These are phyloP conservation scores for Probaryconus sp. DNA, from an alignment of 1,140 invertebrate genomes.

Conservation along the genomic window DNA sequence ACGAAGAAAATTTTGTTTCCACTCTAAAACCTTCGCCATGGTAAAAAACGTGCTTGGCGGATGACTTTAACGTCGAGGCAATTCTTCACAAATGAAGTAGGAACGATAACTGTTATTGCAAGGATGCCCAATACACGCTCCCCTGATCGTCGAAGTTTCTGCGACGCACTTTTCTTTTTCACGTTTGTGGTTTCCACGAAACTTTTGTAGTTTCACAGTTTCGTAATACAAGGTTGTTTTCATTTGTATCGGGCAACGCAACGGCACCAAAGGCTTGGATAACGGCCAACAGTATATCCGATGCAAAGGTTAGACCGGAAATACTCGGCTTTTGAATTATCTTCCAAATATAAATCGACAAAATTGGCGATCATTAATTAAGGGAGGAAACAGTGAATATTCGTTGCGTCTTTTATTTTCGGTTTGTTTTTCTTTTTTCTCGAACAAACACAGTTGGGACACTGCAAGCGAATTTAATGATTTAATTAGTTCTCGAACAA, in stretches of 20 bases:
- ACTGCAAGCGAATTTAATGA: slow-evolving; percentile 11
- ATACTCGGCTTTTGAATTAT: slow-evolving; percentile 45
- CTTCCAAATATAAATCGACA: slow-evolving; percentile 4
- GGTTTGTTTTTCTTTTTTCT: too few species aligned
- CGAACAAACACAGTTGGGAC: too few species aligned
- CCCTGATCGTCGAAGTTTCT: slow-evolving; percentile 53
- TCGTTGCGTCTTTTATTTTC: neutral
- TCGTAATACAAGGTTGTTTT: slow-evolving; percentile 52
- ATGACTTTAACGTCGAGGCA: too few species aligned
- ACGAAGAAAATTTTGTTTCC: too few species aligned
- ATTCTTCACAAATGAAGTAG: slow-evolving; percentile 43
- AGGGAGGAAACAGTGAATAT: neutral
- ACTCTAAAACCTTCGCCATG: too few species aligned
- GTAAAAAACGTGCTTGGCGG: too few species aligned
- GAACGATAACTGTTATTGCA: slow-evolving; percentile 45
- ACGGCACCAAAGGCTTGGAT: slow-evolving; percentile 49
- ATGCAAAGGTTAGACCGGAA: slow-evolving; percentile 63
- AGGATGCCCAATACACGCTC: slow-evolving; percentile 22
- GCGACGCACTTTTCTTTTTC: slow-evolving; percentile 49
- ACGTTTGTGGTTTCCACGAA: slow-evolving; percentile 43
- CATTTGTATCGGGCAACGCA: slow-evolving; percentile 67
- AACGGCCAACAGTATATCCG: slow-evolving; percentile 68
- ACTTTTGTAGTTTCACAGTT: slow-evolving; percentile 69
- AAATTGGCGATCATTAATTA: slow-evolving; percentile 27
- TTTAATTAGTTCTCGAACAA: slow-evolving; percentile 48